Evolutionary conservation across 2,113 vertebrate genomes (phyloP).

Genomic region (Dasypus novemcinctus): DNA sequence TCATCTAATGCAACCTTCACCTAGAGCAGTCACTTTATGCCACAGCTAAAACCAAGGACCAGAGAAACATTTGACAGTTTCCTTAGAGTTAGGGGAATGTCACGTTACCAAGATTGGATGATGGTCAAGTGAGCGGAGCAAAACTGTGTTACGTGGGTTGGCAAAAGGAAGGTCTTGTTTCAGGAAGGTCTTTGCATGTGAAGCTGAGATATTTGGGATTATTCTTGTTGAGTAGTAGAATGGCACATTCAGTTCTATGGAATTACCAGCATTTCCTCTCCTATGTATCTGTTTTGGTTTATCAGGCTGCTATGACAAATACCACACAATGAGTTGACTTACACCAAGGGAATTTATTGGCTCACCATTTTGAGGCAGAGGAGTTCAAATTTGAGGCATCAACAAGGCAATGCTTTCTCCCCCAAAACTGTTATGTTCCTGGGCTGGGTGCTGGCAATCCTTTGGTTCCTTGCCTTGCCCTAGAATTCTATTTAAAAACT

Average conservation of each 20-base stretch:
- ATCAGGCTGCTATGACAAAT: no score
- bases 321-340: no score
- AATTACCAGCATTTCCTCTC: neutral
- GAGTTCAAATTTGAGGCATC: no score
- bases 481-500: no score
- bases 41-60: neutral
- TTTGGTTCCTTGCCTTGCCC: no score
- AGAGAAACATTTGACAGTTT: no score
- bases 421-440: no score
- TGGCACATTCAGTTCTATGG: neutral
- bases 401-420: no score
- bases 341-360: no score
- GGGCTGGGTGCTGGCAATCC: no score
- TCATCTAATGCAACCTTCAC: neutral
- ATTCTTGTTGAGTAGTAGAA: neutral
- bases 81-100: accelerated
- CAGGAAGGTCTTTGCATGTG: neutral
- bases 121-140: accelerated
- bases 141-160: neutral
- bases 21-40: accelerated
- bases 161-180: neutral
- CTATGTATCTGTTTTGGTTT: neutral
- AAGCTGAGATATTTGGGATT: neutral
- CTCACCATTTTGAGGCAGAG: no score
- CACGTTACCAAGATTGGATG: accelerated